phyloP scores from a whole-genome alignment of 2,888 invertebrate species.

The Andricus quercusramuli region DNA sequence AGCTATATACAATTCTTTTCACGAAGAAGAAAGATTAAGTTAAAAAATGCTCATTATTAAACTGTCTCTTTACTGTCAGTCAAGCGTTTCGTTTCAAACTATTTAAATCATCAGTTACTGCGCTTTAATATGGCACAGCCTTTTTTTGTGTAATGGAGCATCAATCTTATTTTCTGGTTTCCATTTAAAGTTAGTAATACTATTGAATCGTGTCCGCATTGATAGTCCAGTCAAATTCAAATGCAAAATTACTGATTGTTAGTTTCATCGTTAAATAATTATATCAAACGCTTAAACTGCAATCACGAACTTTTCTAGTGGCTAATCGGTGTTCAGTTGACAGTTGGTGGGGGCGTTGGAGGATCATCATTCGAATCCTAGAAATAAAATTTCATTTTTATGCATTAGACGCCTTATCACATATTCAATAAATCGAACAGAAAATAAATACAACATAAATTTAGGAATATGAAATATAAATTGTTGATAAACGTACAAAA shows the following conservation, averaged over 20 bases:
- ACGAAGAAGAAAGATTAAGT: background rate
- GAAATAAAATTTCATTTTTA: background rate
- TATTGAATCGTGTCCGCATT: constrained; percentile 8
- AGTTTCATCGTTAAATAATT: constrained; percentile 22
- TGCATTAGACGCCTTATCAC: background rate
- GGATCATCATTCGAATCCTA: constrained; percentile 44
- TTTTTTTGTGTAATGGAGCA: background rate
- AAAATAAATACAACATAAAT: background rate
- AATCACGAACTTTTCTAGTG: background rate
- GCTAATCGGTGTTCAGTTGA: constrained; percentile 27
- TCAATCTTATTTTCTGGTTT: background rate
- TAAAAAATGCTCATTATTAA: background rate
- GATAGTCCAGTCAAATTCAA: constrained; percentile 4
- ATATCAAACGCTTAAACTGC: constrained; percentile 9
- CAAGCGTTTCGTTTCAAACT: no score
- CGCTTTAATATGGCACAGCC: constrained; percentile 1
- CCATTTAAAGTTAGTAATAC: constrained; percentile 18
- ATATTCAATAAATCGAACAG: background rate
- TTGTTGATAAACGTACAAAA: no score
- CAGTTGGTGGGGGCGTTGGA: constrained; percentile 43
- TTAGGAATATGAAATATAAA: background rate
- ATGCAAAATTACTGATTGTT: constrained; percentile 21
- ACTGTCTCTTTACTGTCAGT: background rate
- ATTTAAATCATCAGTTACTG: background rate
- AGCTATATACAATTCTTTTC: constrained; percentile 13